Conservation (phyloP, 2,888 invertebrate species). For the Meiosimyza decipiens region DNA sequence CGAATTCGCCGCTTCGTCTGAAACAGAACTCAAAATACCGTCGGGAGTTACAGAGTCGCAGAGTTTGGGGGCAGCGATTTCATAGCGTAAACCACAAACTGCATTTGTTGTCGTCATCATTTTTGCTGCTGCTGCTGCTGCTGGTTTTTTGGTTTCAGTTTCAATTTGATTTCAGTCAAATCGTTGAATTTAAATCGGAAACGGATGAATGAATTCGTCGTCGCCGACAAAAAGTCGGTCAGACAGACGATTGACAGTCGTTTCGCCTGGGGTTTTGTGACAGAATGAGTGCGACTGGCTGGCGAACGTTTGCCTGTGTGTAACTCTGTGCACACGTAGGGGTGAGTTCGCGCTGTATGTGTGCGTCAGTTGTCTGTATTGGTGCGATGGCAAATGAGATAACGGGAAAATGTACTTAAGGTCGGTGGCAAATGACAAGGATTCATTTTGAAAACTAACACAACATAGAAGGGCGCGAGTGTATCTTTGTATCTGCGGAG, state of each 20-base stretch:
- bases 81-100: conserved; percentile 9
- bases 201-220: conserved; percentile 42
- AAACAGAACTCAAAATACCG: conserved; percentile 22
- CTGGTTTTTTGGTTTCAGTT: conserved; percentile 25
- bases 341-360: conserved; percentile 29
- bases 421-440: conserved; percentile 53
- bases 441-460: conserved; percentile 45
- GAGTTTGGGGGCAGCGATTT: neutral
- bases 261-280: conserved; percentile 15
- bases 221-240: neutral
- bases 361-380: conserved; percentile 15
- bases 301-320: conserved; percentile 15
- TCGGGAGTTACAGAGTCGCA: neutral
- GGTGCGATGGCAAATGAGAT: conserved; percentile 31
- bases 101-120: neutral
- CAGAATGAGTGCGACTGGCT: conserved; percentile 29
- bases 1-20: neutral
- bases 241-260: neutral
- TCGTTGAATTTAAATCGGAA: conserved; percentile 46
- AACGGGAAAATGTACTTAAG: conserved; percentile 40
- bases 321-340: neutral
- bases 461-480: conserved; percentile 24
- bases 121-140: neutral
- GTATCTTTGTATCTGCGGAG: conserved; percentile 28
- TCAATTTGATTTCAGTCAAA: conserved; percentile 24